Evolutionary conservation across 1,140 invertebrate species (phyloP).

Genomic region (Zaprionus capensis): DNA sequence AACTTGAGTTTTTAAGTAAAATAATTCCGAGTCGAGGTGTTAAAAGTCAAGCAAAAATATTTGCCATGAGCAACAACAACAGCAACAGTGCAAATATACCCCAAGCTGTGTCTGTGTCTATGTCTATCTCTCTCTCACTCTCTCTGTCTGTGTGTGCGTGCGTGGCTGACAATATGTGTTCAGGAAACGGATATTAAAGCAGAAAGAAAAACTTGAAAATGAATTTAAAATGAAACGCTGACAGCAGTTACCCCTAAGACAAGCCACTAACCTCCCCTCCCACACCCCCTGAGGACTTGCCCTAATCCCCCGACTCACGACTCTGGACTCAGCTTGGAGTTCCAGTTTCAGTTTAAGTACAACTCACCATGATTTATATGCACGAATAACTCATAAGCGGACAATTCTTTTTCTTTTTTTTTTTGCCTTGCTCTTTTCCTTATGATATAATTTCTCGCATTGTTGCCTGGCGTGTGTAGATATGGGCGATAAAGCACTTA

Average conservation of each 20-base stretch:
- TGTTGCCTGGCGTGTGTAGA: slow-evolving; percentile 26
- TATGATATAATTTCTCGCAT: slow-evolving; percentile 31
- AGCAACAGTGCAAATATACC: slow-evolving; percentile 14
- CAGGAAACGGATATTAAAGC: slow-evolving; percentile 75
- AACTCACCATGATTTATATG: slow-evolving; percentile 43
- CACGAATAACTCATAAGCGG: slow-evolving; percentile 37
- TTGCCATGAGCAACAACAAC: slow-evolving; percentile 27
- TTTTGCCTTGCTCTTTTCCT: neutral
- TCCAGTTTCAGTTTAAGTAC: neutral
- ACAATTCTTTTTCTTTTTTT: slow-evolving; percentile 14
- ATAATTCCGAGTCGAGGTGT: slow-evolving; percentile 40
- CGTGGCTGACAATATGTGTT: slow-evolving; percentile 53
- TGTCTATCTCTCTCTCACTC: neutral
- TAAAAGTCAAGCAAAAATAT: slow-evolving; percentile 49
- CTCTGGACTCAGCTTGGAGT: neutral
- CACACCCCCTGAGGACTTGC: neutral
- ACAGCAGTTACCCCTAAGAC: slow-evolving; percentile 24
- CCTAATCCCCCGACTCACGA: slow-evolving; percentile 36
- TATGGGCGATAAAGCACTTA: slow-evolving; percentile 63
- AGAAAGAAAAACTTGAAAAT: slow-evolving; percentile 43
- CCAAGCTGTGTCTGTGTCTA: neutral
- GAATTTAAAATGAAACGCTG: slow-evolving; percentile 57
- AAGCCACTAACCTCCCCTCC: neutral
- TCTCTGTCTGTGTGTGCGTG: slow-evolving; percentile 15
- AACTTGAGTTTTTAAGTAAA: slow-evolving; percentile 39